Evolutionary conservation across 2,113 vertebrate genomes (phyloP), one percentile per base, ranked within the genome.

Genomic region (Nettapus auritus): DNA sequence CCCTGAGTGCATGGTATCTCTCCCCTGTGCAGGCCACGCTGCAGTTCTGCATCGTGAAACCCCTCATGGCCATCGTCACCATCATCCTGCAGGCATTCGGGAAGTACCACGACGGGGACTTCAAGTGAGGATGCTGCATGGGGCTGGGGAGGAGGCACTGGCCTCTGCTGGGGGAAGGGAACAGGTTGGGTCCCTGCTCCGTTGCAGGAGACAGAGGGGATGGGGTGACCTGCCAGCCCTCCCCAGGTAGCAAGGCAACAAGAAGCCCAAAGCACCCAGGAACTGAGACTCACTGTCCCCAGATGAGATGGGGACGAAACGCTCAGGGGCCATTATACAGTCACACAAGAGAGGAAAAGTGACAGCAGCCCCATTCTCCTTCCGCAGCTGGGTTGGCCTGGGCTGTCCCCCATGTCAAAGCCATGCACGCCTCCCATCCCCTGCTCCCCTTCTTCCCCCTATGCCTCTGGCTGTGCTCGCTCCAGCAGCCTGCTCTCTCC

Each of bases 21-120:
- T 80, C 92, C 82, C 70, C 84, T 91, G 94, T 89, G 56, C 97
- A 99, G 99, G 99, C 99, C 29, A 99, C 99, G 0, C 98, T 99
- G 92, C 99, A 99, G 98, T 99, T 99, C 98, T 99, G 99, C 84
- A 98, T 99, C 2, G 98, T 99, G 97, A 99, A 99, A 94, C 99
- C 99, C 60, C 97, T 99, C 97, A 99, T 99, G 99, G 99, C 99
- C 1, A 86, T 98, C 57, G 48, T 99, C 97, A 99, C 99, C 97
- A 99, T 99, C 96, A 90, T 99, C 97, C 97, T 99, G 76, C 99
- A 99, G 97, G 99, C 98, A 0, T 99, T 98, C 0, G 98, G 99
- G 97, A 99, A 98, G 98, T 99, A 99, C 95, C 98, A 99, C 1
- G 99, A 99, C 0, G 99, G 99, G 81, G 99, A 99, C 96, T 99